Evolutionary conservation across 2,113 vertebrate genomes (phyloP), one percentile per base, ranked within the genome.

Genomic region (Thomomys bottae): DNA sequence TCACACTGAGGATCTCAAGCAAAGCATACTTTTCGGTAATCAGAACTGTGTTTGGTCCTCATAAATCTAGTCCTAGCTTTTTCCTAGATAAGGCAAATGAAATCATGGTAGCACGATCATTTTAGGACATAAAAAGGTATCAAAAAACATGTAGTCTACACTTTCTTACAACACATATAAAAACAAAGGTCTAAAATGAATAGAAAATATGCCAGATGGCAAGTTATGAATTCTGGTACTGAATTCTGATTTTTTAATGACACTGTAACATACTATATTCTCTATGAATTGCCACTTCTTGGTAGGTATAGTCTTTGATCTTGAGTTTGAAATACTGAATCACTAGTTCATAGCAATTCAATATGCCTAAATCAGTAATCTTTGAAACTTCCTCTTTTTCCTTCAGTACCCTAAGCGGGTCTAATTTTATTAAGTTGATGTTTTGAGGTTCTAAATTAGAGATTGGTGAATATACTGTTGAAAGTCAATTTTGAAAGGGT

Each of bases 401-500:
- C n/a, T 64, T 90, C 40, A 79, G 7, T 38, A 8, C 4, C 17
- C 23, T 36, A 70, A n/a, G 3, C 49, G 2, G 11, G 4, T 4
- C 15, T 14, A 30, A 42, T 70, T 75, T 91, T 77, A 68, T 42
- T 59, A 90, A 88, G 30, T 75, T 68, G 76, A 30, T 79, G 40
- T 59, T 85, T 68, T 36, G 20, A 87, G 8, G 21, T 42, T 18
- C 24, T 88, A 91, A 91, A 30, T 40, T 63, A 75, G 23, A 66
- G 1, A 0, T 42, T 34, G 68, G 45, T 12, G 90, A 45, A 45
- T 38, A 23, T 0, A 30, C 32, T 72, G 23, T 4, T 80, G 42
- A 84, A 79, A 91, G n/a, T 84, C 11, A 79, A 70, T 57, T 76
- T 89, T 88, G 17, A 61, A 84, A 93, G 3, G 20, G 67, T 63